Evolutionary conservation across 2,113 vertebrate species (phyloP), one percentile per base, ranked within the genome.

Genomic region (Ptilonorhynchus violaceus): DNA sequence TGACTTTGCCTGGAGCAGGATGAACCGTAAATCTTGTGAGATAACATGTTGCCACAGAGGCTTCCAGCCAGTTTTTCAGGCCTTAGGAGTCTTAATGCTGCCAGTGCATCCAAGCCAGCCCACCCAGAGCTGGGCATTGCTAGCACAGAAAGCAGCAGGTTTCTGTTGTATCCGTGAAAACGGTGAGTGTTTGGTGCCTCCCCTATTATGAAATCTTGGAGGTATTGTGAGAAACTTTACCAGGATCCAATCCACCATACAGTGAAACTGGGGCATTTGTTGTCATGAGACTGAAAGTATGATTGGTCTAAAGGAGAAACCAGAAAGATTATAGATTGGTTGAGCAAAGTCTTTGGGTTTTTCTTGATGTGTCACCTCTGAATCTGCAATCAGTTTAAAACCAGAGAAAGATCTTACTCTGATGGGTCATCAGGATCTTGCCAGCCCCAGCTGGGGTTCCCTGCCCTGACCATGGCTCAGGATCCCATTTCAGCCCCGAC

Each of bases 31-130:
- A 85, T 88, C 73, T 64, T 75, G n/a, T 0, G 7, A 91, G 87
- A 82, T 72, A 96, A 92, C 22, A 6, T 39, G 47, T 78, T 89
- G 24, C 60, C 52, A 64, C 89, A 89, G 69, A 82, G 69, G 64
- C 23, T 92, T 72, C 23, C 69, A 96, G 73, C 69, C 86, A 94
- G 84, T 96, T 97, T 96, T 96, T 94, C 80, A 91, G 62, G 89
- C 89, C 86, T 72, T 67, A 15, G n/a, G 60, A 91, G 24, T 35
- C 52, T 58, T 63, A 83, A 55, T 20, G 50, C n/a, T 80, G 59
- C 73, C 0, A 6, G 17, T 4, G 2, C 21, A 35, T 27, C 39
- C 1, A 3, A 92, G 49, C 31, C 78, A 92, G 82, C 81, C 69
- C 62, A 66, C 70, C 63, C 67, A 52, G 50, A 59, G 31, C 60